These are phyloP conservation scores for Ictalurus furcatus DNA, from an alignment of 2,113 vertebrate species.

Conservation along the genomic window DNA sequence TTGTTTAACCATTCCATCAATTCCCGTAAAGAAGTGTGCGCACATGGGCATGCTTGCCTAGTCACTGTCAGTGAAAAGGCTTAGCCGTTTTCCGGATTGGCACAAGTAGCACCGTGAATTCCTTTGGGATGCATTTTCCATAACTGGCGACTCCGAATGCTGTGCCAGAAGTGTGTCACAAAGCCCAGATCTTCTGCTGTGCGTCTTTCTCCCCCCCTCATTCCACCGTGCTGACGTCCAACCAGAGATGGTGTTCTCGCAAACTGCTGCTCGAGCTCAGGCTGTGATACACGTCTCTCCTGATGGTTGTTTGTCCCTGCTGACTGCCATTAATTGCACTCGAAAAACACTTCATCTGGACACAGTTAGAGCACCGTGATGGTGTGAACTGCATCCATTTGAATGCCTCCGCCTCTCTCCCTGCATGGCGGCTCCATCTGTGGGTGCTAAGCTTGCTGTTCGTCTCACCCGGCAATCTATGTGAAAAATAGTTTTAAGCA, in stretches of 20 bases:
- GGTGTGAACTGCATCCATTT: constrained; percentile 10
- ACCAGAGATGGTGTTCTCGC: neutral
- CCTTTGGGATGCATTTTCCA: constrained; percentile 9
- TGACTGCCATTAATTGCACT: constrained; percentile 35
- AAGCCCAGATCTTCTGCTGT: constrained; percentile 8
- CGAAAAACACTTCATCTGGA: constrained; percentile 29
- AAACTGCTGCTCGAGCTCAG: neutral
- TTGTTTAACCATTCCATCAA: neutral
- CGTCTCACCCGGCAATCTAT: neutral
- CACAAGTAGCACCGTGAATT: neutral
- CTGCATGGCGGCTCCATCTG: neutral
- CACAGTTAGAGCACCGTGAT: constrained; percentile 39
- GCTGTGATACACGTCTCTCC: neutral
- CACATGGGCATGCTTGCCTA: neutral
- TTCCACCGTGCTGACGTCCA: neutral
- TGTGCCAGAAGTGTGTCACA: constrained; percentile 27
- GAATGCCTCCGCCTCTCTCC: constrained; percentile 24
- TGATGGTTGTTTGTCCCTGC: constrained; percentile 14
- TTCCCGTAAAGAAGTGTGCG: neutral
- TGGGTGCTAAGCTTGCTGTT: neutral
- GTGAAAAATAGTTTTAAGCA: neutral
- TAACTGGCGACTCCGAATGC: neutral
- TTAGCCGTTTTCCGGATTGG: neutral
- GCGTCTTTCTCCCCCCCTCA: neutral
- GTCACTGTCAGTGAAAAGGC: neutral